Conservation (phyloP, 1,140 invertebrate species). For the Drosophila serrata region DNA sequence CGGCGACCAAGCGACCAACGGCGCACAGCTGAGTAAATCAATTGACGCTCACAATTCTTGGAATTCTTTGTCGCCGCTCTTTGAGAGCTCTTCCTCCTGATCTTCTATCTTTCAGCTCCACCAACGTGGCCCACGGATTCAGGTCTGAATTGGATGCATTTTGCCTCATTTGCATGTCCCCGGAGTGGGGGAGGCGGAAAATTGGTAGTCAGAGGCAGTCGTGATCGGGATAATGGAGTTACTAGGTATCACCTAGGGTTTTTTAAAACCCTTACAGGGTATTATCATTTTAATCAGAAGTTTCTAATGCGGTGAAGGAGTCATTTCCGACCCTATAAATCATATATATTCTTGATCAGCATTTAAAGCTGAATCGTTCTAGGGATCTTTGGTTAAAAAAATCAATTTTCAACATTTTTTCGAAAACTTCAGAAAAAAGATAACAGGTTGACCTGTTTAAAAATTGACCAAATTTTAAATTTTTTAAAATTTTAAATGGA, state of each 20-base stretch:
- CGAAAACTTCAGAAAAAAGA: too few relatives aligned
- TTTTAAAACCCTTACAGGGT: not conserved
- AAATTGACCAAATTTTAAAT: too few relatives aligned
- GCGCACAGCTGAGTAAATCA: conserved; percentile 81
- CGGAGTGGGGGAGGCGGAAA: not conserved
- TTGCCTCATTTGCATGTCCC: conserved; percentile 35
- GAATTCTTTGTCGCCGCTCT: conserved; percentile 63
- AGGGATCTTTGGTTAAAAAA: too few relatives aligned
- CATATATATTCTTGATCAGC: too few relatives aligned
- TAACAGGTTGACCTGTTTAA: too few relatives aligned
- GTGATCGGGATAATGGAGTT: conserved; percentile 5
- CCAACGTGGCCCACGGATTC: conserved; percentile 4
- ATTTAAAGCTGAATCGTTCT: too few relatives aligned
- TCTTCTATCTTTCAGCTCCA: conserved; percentile 35
- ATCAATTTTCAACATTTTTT: too few relatives aligned
- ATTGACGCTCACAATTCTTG: conserved; percentile 82
- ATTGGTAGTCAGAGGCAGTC: conserved; percentile 4
- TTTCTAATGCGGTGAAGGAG: too few relatives aligned
- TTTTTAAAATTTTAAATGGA: too few relatives aligned
- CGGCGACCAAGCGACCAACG: conserved; percentile 35
- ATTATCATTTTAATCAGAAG: too few relatives aligned
- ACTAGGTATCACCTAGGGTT: not conserved
- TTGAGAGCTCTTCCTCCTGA: conserved; percentile 23
- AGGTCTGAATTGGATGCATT: conserved; percentile 35
- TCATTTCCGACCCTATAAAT: too few relatives aligned